Evolutionary conservation across 2,113 vertebrate genomes (phyloP).

Genomic region (Cebus imitator): DNA sequence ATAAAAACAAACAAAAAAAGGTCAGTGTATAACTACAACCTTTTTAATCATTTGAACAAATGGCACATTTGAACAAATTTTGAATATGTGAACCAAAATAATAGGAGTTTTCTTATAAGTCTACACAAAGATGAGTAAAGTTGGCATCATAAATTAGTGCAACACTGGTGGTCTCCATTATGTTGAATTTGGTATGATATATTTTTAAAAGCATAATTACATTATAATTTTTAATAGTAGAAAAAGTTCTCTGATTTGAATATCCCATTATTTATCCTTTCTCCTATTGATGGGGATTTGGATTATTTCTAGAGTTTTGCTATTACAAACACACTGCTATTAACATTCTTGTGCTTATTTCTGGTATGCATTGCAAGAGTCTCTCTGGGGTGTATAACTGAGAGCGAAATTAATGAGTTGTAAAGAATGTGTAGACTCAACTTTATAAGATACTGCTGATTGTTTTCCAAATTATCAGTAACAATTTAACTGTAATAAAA

Average conservation of each 20-base stretch:
- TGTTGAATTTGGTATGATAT: not conserved
- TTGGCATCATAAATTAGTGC: not conserved
- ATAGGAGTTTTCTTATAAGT: not conserved
- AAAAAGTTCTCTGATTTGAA: not conserved
- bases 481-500: not conserved
- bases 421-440: not conserved
- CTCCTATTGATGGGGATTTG: not conserved
- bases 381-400: too few species aligned
- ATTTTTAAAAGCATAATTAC: not conserved
- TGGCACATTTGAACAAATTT: not conserved
- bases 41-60: not conserved
- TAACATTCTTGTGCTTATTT: not conserved
- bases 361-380: not conserved
- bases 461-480: not conserved
- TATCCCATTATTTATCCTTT: not conserved
- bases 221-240: not conserved
- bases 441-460: not conserved
- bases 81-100: not conserved
- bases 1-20: too few species aligned
- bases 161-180: not conserved
- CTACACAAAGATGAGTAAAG: not conserved
- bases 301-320: not conserved
- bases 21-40: not conserved
- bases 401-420: not conserved
- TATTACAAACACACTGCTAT: not conserved